Percentiles rank a stretch among this genome's conserved stretches.
Conservation (phyloP, 2,113 vertebrate genomes). For the Mixornis gularis region DNA sequence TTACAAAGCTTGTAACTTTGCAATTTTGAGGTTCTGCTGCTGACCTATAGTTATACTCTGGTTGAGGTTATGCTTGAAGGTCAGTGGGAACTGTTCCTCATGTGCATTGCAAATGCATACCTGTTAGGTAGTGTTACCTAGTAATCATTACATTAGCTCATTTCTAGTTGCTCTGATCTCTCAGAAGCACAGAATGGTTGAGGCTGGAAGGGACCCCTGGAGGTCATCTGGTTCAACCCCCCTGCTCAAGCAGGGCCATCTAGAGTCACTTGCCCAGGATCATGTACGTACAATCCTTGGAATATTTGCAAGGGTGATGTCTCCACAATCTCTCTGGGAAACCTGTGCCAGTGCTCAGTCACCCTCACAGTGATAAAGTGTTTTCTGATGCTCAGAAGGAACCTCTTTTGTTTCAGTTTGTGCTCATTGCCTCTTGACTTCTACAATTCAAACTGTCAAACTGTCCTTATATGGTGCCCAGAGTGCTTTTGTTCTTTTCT, state of each 20-base stretch:
- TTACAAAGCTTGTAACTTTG: background rate
- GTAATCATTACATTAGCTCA: background rate
- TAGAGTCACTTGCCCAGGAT: background rate
- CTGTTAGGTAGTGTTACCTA: background rate
- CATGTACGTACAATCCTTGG: fast-evolving
- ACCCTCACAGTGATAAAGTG: background rate
- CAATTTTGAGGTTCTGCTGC: background rate
- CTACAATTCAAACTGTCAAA: background rate
- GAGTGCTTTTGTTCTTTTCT: background rate
- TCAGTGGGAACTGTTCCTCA: constrained; percentile 4
- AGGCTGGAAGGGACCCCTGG: background rate
- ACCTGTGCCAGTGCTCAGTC: background rate
- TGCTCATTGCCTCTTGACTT: background rate
- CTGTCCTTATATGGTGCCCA: background rate
- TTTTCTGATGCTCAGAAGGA: background rate
- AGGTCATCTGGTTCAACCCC: background rate
- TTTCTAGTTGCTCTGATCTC: background rate
- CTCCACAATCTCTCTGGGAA: background rate
- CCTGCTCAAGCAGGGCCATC: background rate
- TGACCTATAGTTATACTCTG: background rate
- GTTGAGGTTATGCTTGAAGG: constrained; percentile 6
- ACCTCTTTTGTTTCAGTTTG: background rate
- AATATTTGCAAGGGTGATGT: background rate
- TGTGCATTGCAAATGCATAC: constrained; percentile 45
- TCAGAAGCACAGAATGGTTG: background rate